Evolutionary conservation across 2,113 vertebrate species (phyloP), one percentile per base, ranked within the genome.

Genomic region (Bombycilla garrulus): DNA sequence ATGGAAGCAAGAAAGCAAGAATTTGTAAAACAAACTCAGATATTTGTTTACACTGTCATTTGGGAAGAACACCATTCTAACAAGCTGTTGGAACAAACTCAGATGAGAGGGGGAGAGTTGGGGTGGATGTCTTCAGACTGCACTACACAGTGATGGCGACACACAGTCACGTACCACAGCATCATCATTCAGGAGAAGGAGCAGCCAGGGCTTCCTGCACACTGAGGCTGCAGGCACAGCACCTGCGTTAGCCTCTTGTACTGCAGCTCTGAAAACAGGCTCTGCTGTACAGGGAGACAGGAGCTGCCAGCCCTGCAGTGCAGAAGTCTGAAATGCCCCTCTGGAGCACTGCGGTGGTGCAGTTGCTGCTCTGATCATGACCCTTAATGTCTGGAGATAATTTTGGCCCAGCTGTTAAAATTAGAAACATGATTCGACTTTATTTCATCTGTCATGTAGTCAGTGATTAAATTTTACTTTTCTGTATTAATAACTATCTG

Each of bases 131-230:
- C 6, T 61, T 61, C 33, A 47, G 62, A 1, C 29, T 9, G 54
- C 14, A 0, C 12, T n/a, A n/a, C 21, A 5, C 53, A 17, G 42
- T 0, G 0, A 12, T 57, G 74, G 42, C 81, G 71, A 45, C 0
- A 0, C 33, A 3, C 25, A 1, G 54, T 79, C 79, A 26, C 1
- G 0, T 26, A 15, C 17, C 23, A 1, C 2, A 0, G 42, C 26
- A 9, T 12, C 26, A 15, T 73, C 35, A 2, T 31, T 60, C 6
- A 3, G 50, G 65, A 81, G 25, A 4, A 31, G 56, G 33, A 70
- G 54, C 71, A 77, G 18, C 69, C 65, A 0, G 5, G 71, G 53
- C 35, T 47, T 64, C 44, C 31, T 18, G 44, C 47, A 38, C 31
- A 11, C 21, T 0, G 1, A 23, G n/a, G 51, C 73, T 78, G 56